These are phyloP conservation scores for Cherax destructor DNA, from an alignment of 1,140 invertebrate genomes.

Conservation along the genomic window DNA sequence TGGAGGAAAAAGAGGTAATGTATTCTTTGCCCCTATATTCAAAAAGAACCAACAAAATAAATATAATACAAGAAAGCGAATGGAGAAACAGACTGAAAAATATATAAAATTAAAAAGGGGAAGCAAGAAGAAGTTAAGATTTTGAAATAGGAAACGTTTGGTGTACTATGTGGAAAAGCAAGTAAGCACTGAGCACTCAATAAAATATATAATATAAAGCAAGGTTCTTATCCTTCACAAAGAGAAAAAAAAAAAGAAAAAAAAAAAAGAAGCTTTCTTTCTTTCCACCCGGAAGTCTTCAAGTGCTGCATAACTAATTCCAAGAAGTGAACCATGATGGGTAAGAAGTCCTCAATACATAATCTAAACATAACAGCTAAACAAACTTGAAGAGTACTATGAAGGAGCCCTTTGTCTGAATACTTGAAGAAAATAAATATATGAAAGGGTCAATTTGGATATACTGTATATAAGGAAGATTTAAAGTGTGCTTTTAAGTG, in stretches of 20 bases:
- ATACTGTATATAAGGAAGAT: not conserved
- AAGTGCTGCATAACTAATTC: slow-evolving; percentile 63
- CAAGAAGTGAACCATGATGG: slow-evolving; percentile 52
- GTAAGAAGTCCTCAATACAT: slow-evolving; percentile 65
- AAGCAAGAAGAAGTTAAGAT: not conserved
- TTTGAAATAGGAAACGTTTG: not conserved
- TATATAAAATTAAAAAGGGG: not conserved
- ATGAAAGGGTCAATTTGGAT: slow-evolving; percentile 5
- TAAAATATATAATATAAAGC: slow-evolving; percentile 9
- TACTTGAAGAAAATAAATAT: slow-evolving; percentile 32
- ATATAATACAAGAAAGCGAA: not conserved
- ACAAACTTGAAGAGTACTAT: slow-evolving; percentile 62
- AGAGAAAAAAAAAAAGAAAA: not conserved
- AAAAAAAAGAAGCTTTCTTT: slow-evolving; percentile 24
- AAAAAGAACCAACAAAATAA: not conserved
- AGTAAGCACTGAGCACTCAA: slow-evolving; percentile 45
- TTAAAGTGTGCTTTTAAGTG: slow-evolving; percentile 5
- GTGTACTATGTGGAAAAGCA: slow-evolving; percentile 26
- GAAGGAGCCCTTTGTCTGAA: slow-evolving; percentile 37
- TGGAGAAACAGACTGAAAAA: not conserved
- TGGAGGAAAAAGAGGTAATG: not conserved
- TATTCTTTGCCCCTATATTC: not conserved
- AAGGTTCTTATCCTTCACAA: slow-evolving; percentile 2
- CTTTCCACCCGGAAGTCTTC: slow-evolving; percentile 53
- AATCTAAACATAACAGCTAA: slow-evolving; percentile 68